These are phyloP conservation scores for Spondyliosoma cantharus DNA, from an alignment of 2,797 vertebrate species.

Conservation along the genomic window DNA sequence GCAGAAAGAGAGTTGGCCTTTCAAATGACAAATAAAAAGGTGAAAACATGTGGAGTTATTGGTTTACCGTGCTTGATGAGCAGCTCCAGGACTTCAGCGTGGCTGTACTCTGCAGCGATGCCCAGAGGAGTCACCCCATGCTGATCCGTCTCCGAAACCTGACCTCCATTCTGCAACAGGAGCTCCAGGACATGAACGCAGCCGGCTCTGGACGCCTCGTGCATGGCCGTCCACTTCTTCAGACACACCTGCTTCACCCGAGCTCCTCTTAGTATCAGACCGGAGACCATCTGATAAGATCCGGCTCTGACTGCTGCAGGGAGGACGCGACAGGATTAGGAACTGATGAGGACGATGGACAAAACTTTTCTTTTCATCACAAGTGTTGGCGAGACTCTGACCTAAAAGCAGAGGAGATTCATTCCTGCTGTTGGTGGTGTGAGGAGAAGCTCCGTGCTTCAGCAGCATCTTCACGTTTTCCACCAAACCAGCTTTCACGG, in stretches of 20 bases:
- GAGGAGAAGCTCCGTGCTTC: constrained; percentile 86
- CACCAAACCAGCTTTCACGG: constrained; percentile 81
- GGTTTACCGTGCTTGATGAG: constrained; percentile 87
- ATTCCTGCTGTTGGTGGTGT: constrained; percentile 86
- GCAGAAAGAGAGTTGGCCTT: not conserved
- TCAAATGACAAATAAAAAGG: not conserved
- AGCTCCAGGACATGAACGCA: constrained; percentile 82
- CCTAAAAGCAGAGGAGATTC: constrained; percentile 88
- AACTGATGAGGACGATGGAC: not conserved
- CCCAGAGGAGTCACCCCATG: constrained; percentile 88
- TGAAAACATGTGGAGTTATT: not conserved
- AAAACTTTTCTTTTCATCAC: not conserved
- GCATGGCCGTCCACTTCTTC: constrained; percentile 88
- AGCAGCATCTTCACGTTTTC: constrained; percentile 85
- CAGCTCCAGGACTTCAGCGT: constrained; percentile 87
- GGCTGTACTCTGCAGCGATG: constrained; percentile 86
- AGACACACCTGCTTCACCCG: constrained; percentile 85
- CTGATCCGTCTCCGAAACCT: constrained; percentile 83
- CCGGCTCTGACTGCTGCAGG: constrained; percentile 83
- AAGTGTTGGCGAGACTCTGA: constrained; percentile 41
- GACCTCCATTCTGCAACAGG: constrained; percentile 84
- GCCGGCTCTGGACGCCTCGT: constrained; percentile 88
- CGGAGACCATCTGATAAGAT: constrained; percentile 82
- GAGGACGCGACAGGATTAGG: not conserved
- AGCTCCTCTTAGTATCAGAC: constrained; percentile 83